phyloP scores from a whole-genome alignment of 2,888 invertebrate genomes.

The Odontocolon sp. region DNA sequence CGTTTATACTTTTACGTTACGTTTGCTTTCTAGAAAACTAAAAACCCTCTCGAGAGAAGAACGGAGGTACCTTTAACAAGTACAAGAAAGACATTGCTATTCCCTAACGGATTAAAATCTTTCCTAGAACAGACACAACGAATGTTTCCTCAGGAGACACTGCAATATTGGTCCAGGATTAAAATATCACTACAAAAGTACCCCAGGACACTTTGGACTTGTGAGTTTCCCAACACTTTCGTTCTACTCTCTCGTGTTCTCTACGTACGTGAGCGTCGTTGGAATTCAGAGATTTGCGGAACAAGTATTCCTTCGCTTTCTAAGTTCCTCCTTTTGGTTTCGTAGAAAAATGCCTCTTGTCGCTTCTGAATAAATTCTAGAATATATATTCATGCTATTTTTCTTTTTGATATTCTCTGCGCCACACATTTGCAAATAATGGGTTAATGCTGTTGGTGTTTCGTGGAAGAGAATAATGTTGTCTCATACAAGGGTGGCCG shows the following conservation, averaged over 20 bases:
- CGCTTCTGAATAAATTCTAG: not conserved
- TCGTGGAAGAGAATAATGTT: constrained; percentile 15
- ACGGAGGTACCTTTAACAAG: no score
- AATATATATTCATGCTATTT: not conserved
- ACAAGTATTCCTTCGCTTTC: not conserved
- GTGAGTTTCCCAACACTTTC: no score
- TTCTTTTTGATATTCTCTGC: not conserved
- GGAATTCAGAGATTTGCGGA: not conserved
- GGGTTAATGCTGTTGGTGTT: constrained; percentile 1
- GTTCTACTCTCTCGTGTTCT: not conserved
- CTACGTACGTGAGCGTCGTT: not conserved
- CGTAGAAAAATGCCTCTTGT: not conserved
- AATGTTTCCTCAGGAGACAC: not conserved
- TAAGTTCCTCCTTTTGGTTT: not conserved
- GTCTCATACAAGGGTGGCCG: not conserved
- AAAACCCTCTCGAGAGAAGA: no score
- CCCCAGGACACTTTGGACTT: not conserved
- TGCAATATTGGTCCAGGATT: constrained; percentile 21
- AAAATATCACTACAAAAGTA: constrained; percentile 16
- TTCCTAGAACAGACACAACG: not conserved
- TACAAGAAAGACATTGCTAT: not conserved
- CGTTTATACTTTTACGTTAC: no score
- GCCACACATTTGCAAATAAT: constrained; percentile 20
- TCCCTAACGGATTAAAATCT: constrained; percentile 27
- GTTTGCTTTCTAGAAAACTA: no score